These are phyloP conservation scores for Nanorana parkeri DNA, from an alignment of 2,113 vertebrate genomes.

Conservation along the genomic window DNA sequence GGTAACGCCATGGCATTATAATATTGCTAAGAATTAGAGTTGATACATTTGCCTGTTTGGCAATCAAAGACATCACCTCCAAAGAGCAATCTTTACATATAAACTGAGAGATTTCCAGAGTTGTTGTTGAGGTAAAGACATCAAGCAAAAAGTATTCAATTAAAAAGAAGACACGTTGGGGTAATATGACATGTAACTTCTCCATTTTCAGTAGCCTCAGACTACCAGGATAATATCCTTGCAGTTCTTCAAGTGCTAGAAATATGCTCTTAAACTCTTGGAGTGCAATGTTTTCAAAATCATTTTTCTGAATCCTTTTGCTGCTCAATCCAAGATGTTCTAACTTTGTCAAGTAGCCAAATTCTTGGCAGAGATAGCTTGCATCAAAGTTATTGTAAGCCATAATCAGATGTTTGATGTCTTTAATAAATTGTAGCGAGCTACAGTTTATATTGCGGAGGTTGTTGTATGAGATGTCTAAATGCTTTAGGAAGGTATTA, in stretches of 20 bases:
- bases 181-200: constrained; percentile 72
- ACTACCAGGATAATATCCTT: constrained; percentile 71
- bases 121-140: constrained; percentile 67
- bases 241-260: constrained; percentile 72
- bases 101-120: constrained; percentile 72
- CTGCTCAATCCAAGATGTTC: constrained; percentile 78
- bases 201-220: constrained; percentile 70
- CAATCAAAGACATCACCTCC: constrained; percentile 49
- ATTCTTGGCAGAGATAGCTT: constrained; percentile 78
- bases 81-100: constrained; percentile 55
- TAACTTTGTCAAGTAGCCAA: constrained; percentile 70
- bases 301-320: constrained; percentile 64
- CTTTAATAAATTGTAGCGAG: constrained; percentile 45
- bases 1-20: constrained; percentile 69
- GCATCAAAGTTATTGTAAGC: constrained; percentile 75
- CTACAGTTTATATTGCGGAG: constrained; percentile 72
- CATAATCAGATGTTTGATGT: constrained; percentile 78
- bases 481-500: constrained; percentile 72
- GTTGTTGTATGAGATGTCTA: constrained; percentile 86
- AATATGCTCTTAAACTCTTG: constrained; percentile 71
- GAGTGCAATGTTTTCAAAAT: constrained; percentile 69
- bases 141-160: constrained; percentile 65
- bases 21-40: constrained; percentile 73
- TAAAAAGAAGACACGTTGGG: constrained; percentile 52
- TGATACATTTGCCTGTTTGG: constrained; percentile 58